A percentile compares a stretch with the other conserved stretches of the same genome.
These are phyloP conservation scores for Anastatus disparis DNA, from an alignment of 1,140 invertebrate species.

Conservation along the genomic window DNA sequence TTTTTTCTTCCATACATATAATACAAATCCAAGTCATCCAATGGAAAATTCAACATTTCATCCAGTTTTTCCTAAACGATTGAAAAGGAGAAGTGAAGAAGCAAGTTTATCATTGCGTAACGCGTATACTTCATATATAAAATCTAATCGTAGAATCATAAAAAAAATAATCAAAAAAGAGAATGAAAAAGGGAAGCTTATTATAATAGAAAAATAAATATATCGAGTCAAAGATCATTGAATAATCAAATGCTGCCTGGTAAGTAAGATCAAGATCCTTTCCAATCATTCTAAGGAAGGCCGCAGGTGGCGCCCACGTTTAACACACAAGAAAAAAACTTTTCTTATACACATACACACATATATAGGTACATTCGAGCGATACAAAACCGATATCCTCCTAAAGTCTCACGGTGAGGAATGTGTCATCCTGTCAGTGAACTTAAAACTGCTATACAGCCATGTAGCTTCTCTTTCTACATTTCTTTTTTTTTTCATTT, in stretches of 20 bases:
- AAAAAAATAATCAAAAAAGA: background rate
- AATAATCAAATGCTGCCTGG: constrained; percentile 23
- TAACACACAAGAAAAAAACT: constrained; percentile 54
- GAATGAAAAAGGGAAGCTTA: constrained; percentile 10
- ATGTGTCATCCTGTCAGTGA: constrained; percentile 66
- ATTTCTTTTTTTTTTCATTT: background rate
- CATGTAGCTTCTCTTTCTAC: constrained; percentile 50
- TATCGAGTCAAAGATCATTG: constrained; percentile 29
- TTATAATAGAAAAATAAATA: constrained; percentile 9
- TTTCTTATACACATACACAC: background rate
- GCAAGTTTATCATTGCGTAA: too few species aligned
- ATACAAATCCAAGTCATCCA: too few species aligned
- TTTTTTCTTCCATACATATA: too few species aligned
- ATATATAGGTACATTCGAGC: background rate
- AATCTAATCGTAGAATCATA: background rate
- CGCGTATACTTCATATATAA: constrained; percentile 2
- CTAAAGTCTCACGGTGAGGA: constrained; percentile 63
- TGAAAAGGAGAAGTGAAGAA: background rate
- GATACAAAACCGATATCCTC: constrained; percentile 41
- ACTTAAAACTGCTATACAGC: constrained; percentile 53
- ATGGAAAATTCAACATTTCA: too few species aligned
- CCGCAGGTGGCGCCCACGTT: constrained; percentile 63
- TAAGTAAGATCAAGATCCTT: constrained; percentile 11
- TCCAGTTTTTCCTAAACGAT: too few species aligned
- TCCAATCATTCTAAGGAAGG: constrained; percentile 58